Conservation (phyloP, 1,140 invertebrate genomes). For the Ips typographus region DNA sequence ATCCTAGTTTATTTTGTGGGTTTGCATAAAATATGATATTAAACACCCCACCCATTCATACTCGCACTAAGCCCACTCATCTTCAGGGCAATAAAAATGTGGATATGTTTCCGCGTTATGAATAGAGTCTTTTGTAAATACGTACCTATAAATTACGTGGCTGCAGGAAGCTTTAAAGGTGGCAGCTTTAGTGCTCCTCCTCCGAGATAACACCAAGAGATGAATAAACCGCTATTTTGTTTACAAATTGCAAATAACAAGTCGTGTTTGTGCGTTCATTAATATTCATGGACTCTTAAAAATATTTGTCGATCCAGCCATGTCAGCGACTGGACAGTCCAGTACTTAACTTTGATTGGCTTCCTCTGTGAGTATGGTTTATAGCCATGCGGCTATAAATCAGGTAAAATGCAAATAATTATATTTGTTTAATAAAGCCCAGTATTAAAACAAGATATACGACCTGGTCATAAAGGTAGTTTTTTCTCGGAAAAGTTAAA, state of each 20-base stretch:
- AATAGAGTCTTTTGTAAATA: constrained; percentile 14
- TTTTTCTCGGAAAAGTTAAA: constrained; percentile 1
- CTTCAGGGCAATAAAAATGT: constrained; percentile 5
- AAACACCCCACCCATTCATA: too few species aligned
- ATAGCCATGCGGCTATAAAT: constrained; percentile 7
- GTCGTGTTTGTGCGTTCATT: constrained; percentile 1
- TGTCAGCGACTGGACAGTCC: too few species aligned
- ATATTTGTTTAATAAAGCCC: constrained; percentile 16
- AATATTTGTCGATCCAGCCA: background rate
- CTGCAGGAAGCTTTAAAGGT: constrained; percentile 12
- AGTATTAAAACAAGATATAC: constrained; percentile 9
- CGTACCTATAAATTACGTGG: constrained; percentile 12
- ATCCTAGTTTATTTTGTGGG: too few species aligned
- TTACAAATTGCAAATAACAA: constrained; percentile 3
- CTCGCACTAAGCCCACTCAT: background rate
- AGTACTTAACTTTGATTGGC: background rate
- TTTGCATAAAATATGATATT: too few species aligned
- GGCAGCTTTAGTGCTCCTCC: constrained; percentile 9
- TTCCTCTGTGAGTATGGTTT: background rate
- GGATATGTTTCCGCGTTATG: constrained; percentile 7
- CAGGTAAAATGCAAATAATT: background rate
- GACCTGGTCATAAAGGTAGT: constrained; percentile 5
- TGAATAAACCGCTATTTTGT: constrained; percentile 1
- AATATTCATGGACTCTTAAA: background rate
- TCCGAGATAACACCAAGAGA: constrained; percentile 1